Evolutionary conservation across 2,797 vertebrate species (phyloP).

Genomic region (Peromyscus nudipes): DNA sequence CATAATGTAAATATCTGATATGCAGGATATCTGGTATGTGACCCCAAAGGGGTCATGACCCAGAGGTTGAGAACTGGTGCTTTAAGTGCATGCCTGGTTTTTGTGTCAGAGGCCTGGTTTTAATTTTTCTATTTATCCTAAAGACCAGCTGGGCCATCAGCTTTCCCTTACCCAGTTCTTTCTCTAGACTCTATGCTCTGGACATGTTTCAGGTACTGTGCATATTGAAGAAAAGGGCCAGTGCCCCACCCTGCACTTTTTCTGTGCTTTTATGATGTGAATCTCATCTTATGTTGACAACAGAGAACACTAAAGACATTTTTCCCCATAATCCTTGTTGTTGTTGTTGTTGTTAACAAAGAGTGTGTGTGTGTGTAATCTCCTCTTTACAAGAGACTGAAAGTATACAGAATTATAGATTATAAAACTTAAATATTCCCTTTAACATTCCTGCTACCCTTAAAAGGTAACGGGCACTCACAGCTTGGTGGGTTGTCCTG

Average conservation of each 20-base stretch:
- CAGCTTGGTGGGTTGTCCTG: too few relatives aligned
- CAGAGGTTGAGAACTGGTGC: not conserved
- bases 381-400: not conserved
- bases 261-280: not conserved
- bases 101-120: not conserved
- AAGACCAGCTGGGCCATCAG: not conserved
- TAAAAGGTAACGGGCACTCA: not conserved
- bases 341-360: not conserved
- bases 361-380: too few relatives aligned
- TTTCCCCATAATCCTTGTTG: not conserved
- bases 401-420: not conserved
- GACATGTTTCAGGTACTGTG: not conserved
- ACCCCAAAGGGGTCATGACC: not conserved
- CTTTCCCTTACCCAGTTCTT: not conserved
- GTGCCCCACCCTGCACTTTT: too few relatives aligned
- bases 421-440: not conserved
- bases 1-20: not conserved
- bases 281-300: not conserved
- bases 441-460: not conserved
- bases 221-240: not conserved
- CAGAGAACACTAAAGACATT: not conserved
- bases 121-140: not conserved
- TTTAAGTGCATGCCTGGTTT: not conserved
- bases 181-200: not conserved
- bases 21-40: not conserved